A percentile compares a stretch with the other conserved stretches of the same genome.
These are phyloP conservation scores for Pangasius djambal DNA, from an alignment of 2,797 vertebrate species.

Conservation along the genomic window DNA sequence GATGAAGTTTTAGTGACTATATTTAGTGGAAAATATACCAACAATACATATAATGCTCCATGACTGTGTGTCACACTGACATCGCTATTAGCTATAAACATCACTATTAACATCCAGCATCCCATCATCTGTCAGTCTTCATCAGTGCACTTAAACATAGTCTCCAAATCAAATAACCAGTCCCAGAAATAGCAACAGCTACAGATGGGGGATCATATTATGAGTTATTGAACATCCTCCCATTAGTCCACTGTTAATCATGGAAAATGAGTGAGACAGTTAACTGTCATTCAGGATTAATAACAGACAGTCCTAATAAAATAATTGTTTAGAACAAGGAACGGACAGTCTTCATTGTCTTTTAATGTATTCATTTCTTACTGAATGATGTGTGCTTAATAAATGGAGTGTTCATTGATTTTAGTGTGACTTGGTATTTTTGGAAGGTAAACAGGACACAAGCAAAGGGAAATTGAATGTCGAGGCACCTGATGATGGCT, in stretches of 20 bases:
- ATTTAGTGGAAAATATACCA: not conserved
- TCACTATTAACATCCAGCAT: conserved; percentile 35
- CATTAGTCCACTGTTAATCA: conserved; percentile 56
- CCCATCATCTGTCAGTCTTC: conserved; percentile 50
- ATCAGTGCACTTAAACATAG: conserved; percentile 44
- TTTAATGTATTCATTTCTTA: not conserved
- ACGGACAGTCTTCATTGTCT: conserved; percentile 31
- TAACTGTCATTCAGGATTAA: conserved; percentile 54
- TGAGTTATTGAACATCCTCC: conserved; percentile 47
- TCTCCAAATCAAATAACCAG: conserved; percentile 33
- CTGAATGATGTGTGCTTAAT: not conserved
- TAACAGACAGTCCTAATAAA: conserved; percentile 25
- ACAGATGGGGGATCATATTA: conserved; percentile 48
- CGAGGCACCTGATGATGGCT: not conserved
- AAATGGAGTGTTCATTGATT: not conserved
- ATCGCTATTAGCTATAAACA: conserved; percentile 11
- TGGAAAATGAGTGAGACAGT: conserved; percentile 41
- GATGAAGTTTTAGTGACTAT: not conserved
- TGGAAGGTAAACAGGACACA: not conserved
- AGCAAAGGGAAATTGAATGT: conserved; percentile 4
- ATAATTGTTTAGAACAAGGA: conserved; percentile 4
- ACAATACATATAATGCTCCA: no score
- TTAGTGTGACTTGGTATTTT: not conserved
- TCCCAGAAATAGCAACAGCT: conserved; percentile 45
- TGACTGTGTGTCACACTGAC: conserved; percentile 21